Evolutionary conservation across 2,888 invertebrate species (phyloP).

Genomic region (Adelphocoris suturalis): DNA sequence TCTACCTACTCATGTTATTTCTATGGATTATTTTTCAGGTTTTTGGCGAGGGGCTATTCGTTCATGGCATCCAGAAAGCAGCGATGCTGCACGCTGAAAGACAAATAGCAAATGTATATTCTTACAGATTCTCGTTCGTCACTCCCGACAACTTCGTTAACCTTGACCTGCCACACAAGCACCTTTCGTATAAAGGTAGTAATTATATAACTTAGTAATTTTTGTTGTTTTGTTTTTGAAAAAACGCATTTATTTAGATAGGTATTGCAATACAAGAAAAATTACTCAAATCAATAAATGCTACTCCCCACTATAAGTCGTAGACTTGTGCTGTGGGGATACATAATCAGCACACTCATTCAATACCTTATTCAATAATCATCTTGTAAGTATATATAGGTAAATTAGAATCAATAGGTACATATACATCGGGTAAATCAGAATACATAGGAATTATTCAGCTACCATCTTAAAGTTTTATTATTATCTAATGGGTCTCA

Average conservation of each 20-base stretch:
- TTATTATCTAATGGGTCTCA: no score
- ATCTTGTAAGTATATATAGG: no score
- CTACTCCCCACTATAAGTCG: conserved; percentile 31
- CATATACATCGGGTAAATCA: no score
- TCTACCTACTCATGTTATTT: background rate
- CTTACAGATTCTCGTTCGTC: conserved; percentile 62
- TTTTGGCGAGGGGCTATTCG: conserved; percentile 58
- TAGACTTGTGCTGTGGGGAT: conserved; percentile 14
- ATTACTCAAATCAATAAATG: background rate
- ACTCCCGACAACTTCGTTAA: background rate
- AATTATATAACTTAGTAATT: background rate
- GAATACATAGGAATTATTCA: no score
- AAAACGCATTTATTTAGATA: background rate
- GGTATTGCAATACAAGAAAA: background rate
- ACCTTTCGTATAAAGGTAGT: background rate
- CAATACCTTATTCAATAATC: no score
- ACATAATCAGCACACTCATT: background rate
- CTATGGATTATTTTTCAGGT: conserved; percentile 20
- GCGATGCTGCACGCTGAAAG: conserved; percentile 59
- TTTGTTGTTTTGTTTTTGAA: no score
- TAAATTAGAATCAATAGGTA: no score
- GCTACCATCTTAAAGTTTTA: no score
- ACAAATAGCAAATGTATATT: conserved; percentile 64
- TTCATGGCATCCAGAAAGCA: conserved; percentile 55
- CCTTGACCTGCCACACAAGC: background rate